Conservation (phyloP, 2,113 vertebrate species). For the Cavia aperea region DNA sequence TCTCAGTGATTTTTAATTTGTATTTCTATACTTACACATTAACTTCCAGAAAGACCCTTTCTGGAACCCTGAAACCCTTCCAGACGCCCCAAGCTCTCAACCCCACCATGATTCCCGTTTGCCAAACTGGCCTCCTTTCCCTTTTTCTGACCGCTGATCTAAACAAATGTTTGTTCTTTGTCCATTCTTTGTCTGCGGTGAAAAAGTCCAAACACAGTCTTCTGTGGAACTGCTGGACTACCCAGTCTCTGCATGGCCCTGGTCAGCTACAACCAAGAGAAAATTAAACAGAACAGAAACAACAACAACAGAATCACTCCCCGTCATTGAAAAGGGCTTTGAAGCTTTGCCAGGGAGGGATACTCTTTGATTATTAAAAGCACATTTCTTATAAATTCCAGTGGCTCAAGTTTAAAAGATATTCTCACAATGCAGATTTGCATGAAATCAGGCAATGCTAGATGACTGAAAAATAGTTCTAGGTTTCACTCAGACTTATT, state of each 20-base stretch:
- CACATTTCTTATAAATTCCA: constrained; percentile 74
- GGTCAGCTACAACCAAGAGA: constrained; percentile 68
- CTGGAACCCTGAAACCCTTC: not conserved
- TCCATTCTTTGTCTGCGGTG: not conserved
- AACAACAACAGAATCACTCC: constrained; percentile 59
- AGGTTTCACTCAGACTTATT: constrained; percentile 45
- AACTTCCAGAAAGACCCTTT: not conserved
- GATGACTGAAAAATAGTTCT: constrained; percentile 45
- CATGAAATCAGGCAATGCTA: constrained; percentile 38
- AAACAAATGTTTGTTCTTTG: not conserved
- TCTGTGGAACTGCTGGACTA: not conserved
- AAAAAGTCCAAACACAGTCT: not conserved
- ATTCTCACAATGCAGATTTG: constrained; percentile 53
- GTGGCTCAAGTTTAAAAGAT: constrained; percentile 59
- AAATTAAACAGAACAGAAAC: not conserved
- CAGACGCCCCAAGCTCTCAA: not conserved
- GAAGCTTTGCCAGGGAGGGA: constrained; percentile 70
- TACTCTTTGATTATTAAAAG: constrained; percentile 57
- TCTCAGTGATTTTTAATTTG: not conserved
- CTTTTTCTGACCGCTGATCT: not conserved
- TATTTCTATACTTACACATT: not conserved
- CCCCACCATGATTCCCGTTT: not conserved
- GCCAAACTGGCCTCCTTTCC: not conserved
- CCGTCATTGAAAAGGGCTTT: constrained; percentile 74
- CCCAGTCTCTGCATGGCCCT: constrained; percentile 37